Evolutionary conservation across 1,140 invertebrate species (phyloP).

Genomic region (Aphaenogaster ashmeadi): DNA sequence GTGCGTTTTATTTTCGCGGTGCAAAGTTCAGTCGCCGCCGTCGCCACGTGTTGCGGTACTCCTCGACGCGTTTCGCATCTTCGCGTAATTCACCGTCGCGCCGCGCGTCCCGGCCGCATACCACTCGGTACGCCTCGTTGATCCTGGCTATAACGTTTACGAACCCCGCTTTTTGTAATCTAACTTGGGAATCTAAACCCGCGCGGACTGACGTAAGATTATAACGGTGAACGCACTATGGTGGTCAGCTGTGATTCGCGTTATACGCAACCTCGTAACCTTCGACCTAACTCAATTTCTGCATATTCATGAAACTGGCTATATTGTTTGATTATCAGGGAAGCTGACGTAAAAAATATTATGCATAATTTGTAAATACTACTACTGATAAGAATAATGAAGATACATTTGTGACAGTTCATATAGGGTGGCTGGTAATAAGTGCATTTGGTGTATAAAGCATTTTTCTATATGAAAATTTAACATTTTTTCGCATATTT

Average conservation of each 20-base stretch:
- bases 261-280: slow-evolving; percentile 2
- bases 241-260: not conserved
- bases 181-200: slow-evolving; percentile 22
- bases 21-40: slow-evolving; percentile 59
- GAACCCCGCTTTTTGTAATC: slow-evolving; percentile 14
- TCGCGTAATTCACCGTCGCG: slow-evolving; percentile 36
- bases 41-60: slow-evolving; percentile 42
- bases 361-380: slow-evolving; percentile 17
- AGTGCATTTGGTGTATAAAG: not conserved
- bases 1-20: slow-evolving; percentile 61
- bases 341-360: slow-evolving; percentile 6
- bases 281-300: slow-evolving; percentile 5
- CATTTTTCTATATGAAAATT: not conserved
- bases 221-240: slow-evolving; percentile 27
- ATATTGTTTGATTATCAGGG: not conserved
- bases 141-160: not conserved
- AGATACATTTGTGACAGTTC: not conserved
- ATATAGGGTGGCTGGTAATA: not conserved
- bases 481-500: not conserved
- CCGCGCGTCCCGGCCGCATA: not conserved
- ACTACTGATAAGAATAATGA: not conserved
- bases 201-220: slow-evolving; percentile 17
- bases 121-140: slow-evolving; percentile 17
- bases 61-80: slow-evolving; percentile 16
- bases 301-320: not conserved